Evolutionary conservation across 2,113 vertebrate species (phyloP).

Genomic region (Holacanthus passer): DNA sequence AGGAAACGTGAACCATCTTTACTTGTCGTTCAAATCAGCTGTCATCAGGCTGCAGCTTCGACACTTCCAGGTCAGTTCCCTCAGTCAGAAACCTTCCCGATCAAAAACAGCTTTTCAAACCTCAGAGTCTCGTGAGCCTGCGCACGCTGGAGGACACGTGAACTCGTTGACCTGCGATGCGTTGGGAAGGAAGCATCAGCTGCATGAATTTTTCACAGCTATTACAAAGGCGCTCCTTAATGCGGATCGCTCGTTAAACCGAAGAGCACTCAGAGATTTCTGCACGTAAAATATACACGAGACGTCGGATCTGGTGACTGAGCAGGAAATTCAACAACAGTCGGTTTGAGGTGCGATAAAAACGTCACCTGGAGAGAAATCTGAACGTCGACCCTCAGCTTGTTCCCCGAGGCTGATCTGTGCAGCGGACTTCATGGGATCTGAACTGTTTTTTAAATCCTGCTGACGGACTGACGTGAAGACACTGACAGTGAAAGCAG

Average conservation of each 20-base stretch:
- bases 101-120: slow-evolving; percentile 23
- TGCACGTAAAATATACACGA: not conserved
- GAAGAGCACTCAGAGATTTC: not conserved
- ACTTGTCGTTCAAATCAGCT: slow-evolving; percentile 3
- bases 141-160: not conserved
- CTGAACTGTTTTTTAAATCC: not conserved
- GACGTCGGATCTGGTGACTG: not conserved
- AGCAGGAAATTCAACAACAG: not conserved
- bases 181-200: slow-evolving; percentile 18
- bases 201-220: not conserved
- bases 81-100: not conserved
- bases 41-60: not conserved
- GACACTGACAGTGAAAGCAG: slow-evolving; percentile 23
- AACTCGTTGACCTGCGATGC: slow-evolving; percentile 25
- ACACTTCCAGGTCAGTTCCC: slow-evolving; percentile 27
- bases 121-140: slow-evolving; percentile 3
- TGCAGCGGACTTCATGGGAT: slow-evolving; percentile 9
- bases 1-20: not conserved
- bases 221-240: not conserved
- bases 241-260: not conserved
- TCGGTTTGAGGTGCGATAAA: not conserved
- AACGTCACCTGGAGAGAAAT: not conserved
- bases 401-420: slow-evolving; percentile 23
- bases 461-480: slow-evolving; percentile 10
- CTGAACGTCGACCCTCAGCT: not conserved